Base-by-base conservation (phyloP, 2,888 invertebrate genomes). In the Ommatoiulus sabulosus region DNA sequence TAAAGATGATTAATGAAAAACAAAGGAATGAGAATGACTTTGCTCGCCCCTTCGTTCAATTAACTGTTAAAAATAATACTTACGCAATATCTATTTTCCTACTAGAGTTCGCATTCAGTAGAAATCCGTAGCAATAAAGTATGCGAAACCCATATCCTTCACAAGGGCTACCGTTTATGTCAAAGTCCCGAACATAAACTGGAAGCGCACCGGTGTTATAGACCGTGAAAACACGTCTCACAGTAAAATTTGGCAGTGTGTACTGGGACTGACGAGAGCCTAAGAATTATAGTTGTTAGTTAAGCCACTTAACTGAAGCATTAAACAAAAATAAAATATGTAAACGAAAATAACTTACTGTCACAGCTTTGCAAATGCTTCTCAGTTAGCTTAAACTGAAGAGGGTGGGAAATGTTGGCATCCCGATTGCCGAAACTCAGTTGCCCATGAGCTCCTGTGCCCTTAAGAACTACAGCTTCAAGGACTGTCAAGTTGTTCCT, bases 401-500 rank as follows among this genome's bases (percentile, higher is more conserved):
- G 93, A 6, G 97, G 96, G 24, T 95, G 94, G 86, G 93, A 91
- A 4, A 96, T 95, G 17, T 97, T 97, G 0, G 97, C 96, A 89
- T 95, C 95, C n/a, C 96, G 95, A 91, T 97, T 97, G 43, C 96
- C 97, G 91, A 98, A 96, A 91, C 96, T 96, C 92, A 99, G 96
- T 92, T 96, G 95, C 3, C 98, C 97, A 90, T 95, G 93, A 0
- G 97, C 97, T 20, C 98, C 97, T 91, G 96, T 95, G 0, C 97
- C 98, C 89, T 95, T 95, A 90, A 99, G 93, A 91, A 96, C 95
- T 44, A 98, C 94, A 3, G 96, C 95, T 93, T 99, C 99, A 91
- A 98, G 93, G 63, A 97, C 95, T 0, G 99, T 99, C 91, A 99
- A 93, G 93, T 99, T 99, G 93, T 99, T 99, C 91, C 98, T 96